Conservation (phyloP, 2,797 vertebrate genomes). For the Phrynocephalus vlangalii region DNA sequence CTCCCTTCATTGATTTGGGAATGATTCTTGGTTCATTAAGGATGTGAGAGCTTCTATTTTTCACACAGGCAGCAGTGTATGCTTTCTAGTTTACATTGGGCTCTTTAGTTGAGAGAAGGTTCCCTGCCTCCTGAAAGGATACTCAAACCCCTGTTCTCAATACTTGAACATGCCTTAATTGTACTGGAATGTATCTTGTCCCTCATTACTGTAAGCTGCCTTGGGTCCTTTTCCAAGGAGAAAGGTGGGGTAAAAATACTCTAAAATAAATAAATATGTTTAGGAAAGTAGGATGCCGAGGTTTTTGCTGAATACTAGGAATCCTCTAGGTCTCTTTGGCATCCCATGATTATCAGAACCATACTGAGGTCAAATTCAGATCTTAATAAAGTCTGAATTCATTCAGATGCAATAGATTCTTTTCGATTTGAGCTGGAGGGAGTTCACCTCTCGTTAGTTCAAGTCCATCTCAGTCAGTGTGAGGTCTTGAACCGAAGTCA, state of each 20-base stretch:
- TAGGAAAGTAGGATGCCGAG: background rate
- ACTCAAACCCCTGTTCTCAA: too few species aligned
- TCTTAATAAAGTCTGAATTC: background rate
- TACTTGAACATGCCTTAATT: too few species aligned
- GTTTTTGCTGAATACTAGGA: background rate
- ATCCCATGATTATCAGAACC: background rate
- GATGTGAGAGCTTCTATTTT: background rate
- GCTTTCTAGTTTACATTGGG: background rate
- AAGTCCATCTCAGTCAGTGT: background rate
- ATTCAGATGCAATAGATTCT: background rate
- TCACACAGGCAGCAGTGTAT: background rate
- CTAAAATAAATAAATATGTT: background rate
- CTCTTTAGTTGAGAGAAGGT: background rate
- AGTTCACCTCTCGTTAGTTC: background rate
- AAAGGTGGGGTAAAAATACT: too few species aligned
- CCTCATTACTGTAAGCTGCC: too few species aligned
- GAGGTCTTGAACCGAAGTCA: slow-evolving; percentile 4
- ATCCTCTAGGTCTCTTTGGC: background rate
- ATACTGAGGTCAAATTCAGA: background rate
- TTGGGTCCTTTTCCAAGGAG: too few species aligned
- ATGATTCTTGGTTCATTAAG: background rate
- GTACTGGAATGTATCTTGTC: too few species aligned
- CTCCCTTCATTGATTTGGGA: background rate
- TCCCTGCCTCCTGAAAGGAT: background rate
- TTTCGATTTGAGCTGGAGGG: background rate